Base-by-base conservation (phyloP, 2,113 vertebrate genomes). In the Amphiprion ocellaris region DNA sequence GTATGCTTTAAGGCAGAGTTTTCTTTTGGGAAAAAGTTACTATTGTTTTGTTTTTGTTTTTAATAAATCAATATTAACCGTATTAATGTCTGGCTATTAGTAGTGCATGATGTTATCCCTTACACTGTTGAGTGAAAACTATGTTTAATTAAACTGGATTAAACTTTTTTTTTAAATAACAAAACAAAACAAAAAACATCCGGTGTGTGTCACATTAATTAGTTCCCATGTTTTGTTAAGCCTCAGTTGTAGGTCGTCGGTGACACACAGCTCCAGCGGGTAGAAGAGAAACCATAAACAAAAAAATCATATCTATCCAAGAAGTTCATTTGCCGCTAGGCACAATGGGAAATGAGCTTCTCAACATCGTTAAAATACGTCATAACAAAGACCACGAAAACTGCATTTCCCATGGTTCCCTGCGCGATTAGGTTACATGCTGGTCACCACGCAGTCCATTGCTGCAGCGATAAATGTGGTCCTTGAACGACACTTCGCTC, bases 381-480 rank as follows among this genome's bases (percentile, higher is more conserved):
- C 0, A 4, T 10, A 0, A 0, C 10, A 0, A 0, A 1, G 4
- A 0, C 0, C 0, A 1, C 0, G 0, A 0, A 4, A 66, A 93
- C 90, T 78, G 52, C 74, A 84, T 83, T 88, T 91, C 91, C 93
- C 93, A 3, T 47, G n/a, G 2, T 14, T 9, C 86, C 11, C 2
- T 50, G 76, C 75, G 39, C 55, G 1, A 24, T 6, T 1, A 0
- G 55, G 70, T 49, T 50, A 75, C 90, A 91, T 50, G 84, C 83
- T 69, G 78, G 69, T 39, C 24, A 69, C 50, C 90, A 66, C 74
- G 62, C 79, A 77, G 41, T 64, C 81, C 5, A 59, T 10, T 62
- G 50, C 52, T 17, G 59, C 52, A 64, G 33, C 10, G 58, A 67
- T 56, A 87, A 86, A 85, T 89, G 85, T 82, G 83, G 47, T 85